Conservation (phyloP, 2,797 vertebrate genomes). For the Etheostoma perlongum region DNA sequence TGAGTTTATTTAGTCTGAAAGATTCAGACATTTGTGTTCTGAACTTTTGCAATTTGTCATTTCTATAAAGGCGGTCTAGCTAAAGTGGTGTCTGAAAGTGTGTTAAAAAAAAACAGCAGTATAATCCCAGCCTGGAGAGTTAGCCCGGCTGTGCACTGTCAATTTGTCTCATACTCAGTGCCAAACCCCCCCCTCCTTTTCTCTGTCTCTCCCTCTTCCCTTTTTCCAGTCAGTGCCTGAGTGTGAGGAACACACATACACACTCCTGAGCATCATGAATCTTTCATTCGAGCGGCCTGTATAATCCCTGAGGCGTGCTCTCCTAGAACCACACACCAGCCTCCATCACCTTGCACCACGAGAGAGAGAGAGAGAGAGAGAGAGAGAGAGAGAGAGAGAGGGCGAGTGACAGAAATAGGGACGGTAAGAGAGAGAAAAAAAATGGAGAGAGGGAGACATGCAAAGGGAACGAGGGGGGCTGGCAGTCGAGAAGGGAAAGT, state of each 20-base stretch:
- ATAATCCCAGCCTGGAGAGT: slow-evolving; percentile 74
- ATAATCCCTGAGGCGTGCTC: slow-evolving; percentile 89
- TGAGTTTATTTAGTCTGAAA: background rate
- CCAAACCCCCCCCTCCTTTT: slow-evolving; percentile 49
- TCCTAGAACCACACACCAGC: slow-evolving; percentile 77
- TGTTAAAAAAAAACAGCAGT: slow-evolving; percentile 54
- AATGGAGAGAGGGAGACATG: slow-evolving; percentile 53
- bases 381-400: slow-evolving; percentile 29
- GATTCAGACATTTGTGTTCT: background rate
- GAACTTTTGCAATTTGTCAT: slow-evolving; percentile 28
- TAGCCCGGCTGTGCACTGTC: slow-evolving; percentile 71
- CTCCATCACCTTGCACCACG: slow-evolving; percentile 81
- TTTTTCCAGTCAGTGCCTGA: slow-evolving; percentile 77
- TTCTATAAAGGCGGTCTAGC: slow-evolving; percentile 31
- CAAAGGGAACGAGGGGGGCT: slow-evolving; percentile 25
- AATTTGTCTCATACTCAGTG: slow-evolving; percentile 80
- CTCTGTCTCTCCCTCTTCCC: slow-evolving; percentile 70
- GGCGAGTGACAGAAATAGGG: slow-evolving; percentile 56
- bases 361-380: slow-evolving; percentile 53
- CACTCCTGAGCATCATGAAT: slow-evolving; percentile 83
- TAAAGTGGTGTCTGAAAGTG: slow-evolving; percentile 56
- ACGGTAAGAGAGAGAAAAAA: slow-evolving; percentile 50
- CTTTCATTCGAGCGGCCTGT: slow-evolving; percentile 86
- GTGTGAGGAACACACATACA: slow-evolving; percentile 52
- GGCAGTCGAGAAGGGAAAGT: slow-evolving; percentile 25